Percentiles rank a stretch among this genome's conserved stretches.
Conservation (phyloP, 1,140 invertebrate species). For the Periplaneta americana region DNA sequence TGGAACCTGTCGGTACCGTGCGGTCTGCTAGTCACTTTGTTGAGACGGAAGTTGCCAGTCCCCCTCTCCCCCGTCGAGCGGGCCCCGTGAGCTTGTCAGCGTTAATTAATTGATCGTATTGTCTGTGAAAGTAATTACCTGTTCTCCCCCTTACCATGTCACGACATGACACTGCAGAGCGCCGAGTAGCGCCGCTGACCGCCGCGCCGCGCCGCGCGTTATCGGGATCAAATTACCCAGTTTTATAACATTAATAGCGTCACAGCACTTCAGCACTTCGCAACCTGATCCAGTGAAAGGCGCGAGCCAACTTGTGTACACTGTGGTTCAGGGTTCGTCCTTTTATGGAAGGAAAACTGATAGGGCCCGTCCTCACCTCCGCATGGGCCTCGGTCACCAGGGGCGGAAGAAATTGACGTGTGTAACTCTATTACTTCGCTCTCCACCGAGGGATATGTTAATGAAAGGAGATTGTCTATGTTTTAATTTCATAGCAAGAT, state of each 20-base stretch:
- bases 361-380: no score
- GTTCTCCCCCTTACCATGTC: neutral
- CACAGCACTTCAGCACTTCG: neutral
- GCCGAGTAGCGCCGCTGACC: neutral
- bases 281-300: neutral
- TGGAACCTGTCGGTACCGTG: no score
- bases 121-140: slow-evolving; percentile 15
- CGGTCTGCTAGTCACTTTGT: no score
- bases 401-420: no score
- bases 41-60: neutral
- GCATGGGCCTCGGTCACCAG: no score
- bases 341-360: neutral
- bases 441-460: no score
- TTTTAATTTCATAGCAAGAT: no score
- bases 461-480: no score
- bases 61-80: neutral
- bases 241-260: neutral
- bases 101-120: slow-evolving; percentile 17
- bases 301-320: neutral
- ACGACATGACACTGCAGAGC: neutral
- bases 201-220: neutral
- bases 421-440: no score
- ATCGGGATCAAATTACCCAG: neutral
- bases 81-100: slow-evolving; percentile 4
- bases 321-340: no score